Base-by-base conservation (phyloP, 1,140 invertebrate species). In the Aphidius ervi region DNA sequence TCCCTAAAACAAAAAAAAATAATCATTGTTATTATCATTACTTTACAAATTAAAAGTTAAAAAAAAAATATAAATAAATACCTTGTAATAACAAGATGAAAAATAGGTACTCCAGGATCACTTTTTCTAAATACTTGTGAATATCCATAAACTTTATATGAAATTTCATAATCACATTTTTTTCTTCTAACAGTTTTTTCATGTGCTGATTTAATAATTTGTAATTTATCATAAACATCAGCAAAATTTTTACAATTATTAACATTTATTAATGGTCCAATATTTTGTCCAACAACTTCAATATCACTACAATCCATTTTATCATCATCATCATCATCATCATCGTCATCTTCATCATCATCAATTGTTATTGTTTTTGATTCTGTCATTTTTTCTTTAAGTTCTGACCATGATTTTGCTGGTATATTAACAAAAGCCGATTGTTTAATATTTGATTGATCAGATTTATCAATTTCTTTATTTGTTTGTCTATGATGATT, bases 311-410 rank as follows among this genome's bases (percentile, higher is more conserved):
- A 61, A 48, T 75, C 70, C 0, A 57, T 40, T 9, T 69, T 65
- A 31, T 46, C 67, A 16, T 80, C 74, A 37, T 80, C 77, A 47
- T 79, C 77, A 20, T 74, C 72, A n/a, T 31, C 1, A 31, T 31
- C 23, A 1, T 31, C 23, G n/a, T 80, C 74, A 1, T 31, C 23
- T n/a, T 80, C 74, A 39, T 80, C 77, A 47, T 79, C 77, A 20
- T 74, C 72, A 16, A 80, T 79, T 0, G 74, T 78, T 5, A 80
- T 80, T 0, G 74, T 79, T 56, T 74, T 77, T 45, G 74, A 72
- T 5, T 80, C 77, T 10, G 65, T 66, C 76, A 75, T 78, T 56
- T 71, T 78, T 48, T 64, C 65, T 56, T 79, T 80, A n/a, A 78
- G 62, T 52, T 80, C 73, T 2, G 64, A 39, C 78, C 78, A 80